Conservation (phyloP, 2,888 invertebrate species). For the Sphinx pinastri region DNA sequence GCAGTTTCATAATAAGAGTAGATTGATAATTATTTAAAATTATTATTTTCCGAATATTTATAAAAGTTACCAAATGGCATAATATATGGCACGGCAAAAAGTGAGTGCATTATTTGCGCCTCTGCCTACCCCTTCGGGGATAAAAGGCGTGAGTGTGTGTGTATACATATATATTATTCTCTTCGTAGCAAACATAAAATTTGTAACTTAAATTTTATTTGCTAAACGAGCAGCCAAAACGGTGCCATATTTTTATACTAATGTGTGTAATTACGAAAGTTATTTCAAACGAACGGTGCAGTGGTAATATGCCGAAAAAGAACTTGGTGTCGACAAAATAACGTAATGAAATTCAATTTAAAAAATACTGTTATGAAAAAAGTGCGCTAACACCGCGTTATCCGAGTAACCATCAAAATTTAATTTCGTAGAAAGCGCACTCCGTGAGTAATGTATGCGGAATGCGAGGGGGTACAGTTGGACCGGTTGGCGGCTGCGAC, state of each 20-base stretch:
- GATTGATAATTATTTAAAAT: no score
- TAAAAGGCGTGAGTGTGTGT: no score
- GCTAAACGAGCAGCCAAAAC: not conserved
- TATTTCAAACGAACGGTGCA: not conserved
- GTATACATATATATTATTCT: no score
- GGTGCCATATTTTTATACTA: not conserved
- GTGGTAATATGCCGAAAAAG: not conserved
- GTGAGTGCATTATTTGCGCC: no score
- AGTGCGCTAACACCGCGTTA: slow-evolving; percentile 60
- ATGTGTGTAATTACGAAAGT: not conserved
- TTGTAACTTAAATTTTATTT: not conserved
- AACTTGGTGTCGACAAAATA: slow-evolving; percentile 23
- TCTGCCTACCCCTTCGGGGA: no score
- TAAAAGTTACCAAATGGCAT: no score
- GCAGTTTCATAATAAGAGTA: no score
- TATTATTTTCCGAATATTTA: no score
- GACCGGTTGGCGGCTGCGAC: slow-evolving; percentile 38
- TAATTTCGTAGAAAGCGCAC: slow-evolving; percentile 78
- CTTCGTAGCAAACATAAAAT: not conserved
- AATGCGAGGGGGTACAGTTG: slow-evolving; percentile 49
- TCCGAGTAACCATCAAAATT: slow-evolving; percentile 73
- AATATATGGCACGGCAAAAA: no score
- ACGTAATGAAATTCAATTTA: slow-evolving; percentile 49
- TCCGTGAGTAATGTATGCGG: slow-evolving; percentile 70
- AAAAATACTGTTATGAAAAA: slow-evolving; percentile 58